phyloP scores from a whole-genome alignment of 2,113 vertebrate species.

The Oncorhynchus kisutch region DNA sequence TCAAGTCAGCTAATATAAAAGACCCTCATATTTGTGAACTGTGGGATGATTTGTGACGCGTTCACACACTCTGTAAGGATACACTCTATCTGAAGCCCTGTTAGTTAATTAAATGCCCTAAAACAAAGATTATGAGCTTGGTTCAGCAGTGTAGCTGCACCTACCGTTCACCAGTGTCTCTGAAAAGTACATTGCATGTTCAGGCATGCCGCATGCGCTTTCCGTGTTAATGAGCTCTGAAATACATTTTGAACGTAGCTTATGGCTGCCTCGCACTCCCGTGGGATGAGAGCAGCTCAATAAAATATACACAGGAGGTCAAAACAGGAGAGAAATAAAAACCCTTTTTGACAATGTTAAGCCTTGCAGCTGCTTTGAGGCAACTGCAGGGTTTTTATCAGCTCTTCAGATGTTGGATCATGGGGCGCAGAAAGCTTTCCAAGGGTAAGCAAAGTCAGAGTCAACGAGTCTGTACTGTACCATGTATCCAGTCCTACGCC shows the following conservation, averaged over 20 bases:
- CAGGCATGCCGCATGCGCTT: slow-evolving; percentile 51
- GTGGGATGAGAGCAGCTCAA: slow-evolving; percentile 80
- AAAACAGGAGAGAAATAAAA: slow-evolving; percentile 74
- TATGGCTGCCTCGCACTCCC: slow-evolving; percentile 61
- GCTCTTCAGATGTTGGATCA: slow-evolving; percentile 82
- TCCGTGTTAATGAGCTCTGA: slow-evolving; percentile 75
- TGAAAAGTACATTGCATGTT: slow-evolving; percentile 59
- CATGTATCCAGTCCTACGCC: slow-evolving; percentile 43
- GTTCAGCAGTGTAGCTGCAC: slow-evolving; percentile 32
- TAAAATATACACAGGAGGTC: slow-evolving; percentile 84
- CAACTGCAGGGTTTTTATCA: slow-evolving; percentile 78
- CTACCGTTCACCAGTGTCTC: slow-evolving; percentile 58
- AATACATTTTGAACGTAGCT: slow-evolving; percentile 79
- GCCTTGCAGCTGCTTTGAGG: slow-evolving; percentile 79
- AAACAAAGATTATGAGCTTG: slow-evolving; percentile 62
- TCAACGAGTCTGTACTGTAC: slow-evolving; percentile 72
- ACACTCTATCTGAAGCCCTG: slow-evolving; percentile 31
- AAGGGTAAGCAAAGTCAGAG: slow-evolving; percentile 82
- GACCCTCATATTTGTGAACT: slow-evolving; percentile 66
- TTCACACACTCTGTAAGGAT: slow-evolving; percentile 56
- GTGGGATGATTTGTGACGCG: too few species aligned
- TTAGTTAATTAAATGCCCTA: slow-evolving; percentile 73
- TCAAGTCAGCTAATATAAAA: slow-evolving; percentile 66
- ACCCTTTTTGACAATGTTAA: slow-evolving; percentile 84
- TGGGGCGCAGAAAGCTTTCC: slow-evolving; percentile 74